Evolutionary conservation across 1,140 invertebrate species (phyloP), one percentile per base, ranked within the genome.

Genomic region (Brachionus sp.): DNA sequence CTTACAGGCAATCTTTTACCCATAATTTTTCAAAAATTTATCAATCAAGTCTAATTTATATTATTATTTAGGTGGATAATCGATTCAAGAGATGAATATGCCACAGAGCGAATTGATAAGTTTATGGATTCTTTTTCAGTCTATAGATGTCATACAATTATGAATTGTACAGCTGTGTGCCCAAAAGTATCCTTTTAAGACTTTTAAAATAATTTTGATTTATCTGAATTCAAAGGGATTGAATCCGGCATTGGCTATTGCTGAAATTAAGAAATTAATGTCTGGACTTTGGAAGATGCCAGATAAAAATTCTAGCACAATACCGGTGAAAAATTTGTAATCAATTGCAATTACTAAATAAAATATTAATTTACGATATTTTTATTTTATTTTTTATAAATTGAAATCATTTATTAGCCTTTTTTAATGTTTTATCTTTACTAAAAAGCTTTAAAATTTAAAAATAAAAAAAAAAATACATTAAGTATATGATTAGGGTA

Each of bases 151-250:
- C 97, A 98, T 88, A 98, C 96, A 7, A 99, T 99, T 88, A 96
- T 98, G 94, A 98, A 98, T 88, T 98, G 97, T 89, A 97, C 96
- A 0, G 92, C 93, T 86, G 96, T 95, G 37, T 98, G 97, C 90
- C 97, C 97, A 2, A 98, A 98, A 91, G 93, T 94, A 88, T 29
- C 23, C 5, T 9, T 75, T 13, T 46, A 46, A 25, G 46, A 75
- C 16, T 29, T 29, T 19, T 44, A 42, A 42, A 39, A n/a, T 83
- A 85, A 83, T 6, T 29, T 84, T 29, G 5, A 25, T 4, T 25
- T 77, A 19, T 5, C 42, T 66, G 33, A 19, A 33, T 84, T 33
- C 3, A 37, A 13, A 94, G 92, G 94, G 95, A 46, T 90, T 98
- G 84, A 98, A 98, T 91, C 96, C 96, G 37, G 96, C 95, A 3